Base-by-base conservation (phyloP, 2,888 invertebrate species). In the Eristalis tenax region DNA sequence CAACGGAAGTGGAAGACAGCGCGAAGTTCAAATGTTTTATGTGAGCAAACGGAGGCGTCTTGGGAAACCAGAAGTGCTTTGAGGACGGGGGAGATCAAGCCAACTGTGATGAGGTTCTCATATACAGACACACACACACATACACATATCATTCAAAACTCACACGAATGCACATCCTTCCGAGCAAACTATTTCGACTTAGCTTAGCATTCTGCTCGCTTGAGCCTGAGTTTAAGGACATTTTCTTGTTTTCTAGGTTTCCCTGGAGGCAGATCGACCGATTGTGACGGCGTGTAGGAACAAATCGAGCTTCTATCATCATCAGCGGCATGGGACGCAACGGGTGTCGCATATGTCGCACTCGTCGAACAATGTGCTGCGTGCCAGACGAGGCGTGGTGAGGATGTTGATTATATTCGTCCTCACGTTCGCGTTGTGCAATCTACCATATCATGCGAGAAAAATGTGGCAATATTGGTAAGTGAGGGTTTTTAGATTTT, bases 391-490 rank as follows among this genome's bases (percentile, higher is more conserved):
- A 40, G 96, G 97, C 66, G 98, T 98, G 68, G 97, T 98, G 89
- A 95, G 97, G 88, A 97, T 98, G 95, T 94, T 98, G 89, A 96
- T 98, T 87, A 96, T 97, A 35, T 97, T 98, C 66, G 98, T 98
- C 68, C 94, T 97, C 89, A 96, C 97, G 73, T 98, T 98, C 93
- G 97, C 98, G 18, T 91, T 98, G 50, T 98, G 98, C 93, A 97
- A 98, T 92, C 94, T 98, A 86, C 98, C 98, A 0, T 97, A 97
- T 93, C 98, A 98, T 93, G 96, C 96, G 1, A 94, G 98, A 50
- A 97, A 97, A 92, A 95, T 97, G 94, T 97, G 97, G 96, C 96
- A 97, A 91, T 96, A 97, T 92, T 97, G 96, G 96, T 93, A 86
- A 92, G 92, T 92, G 1, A 11, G 15, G 61, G 4, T 23, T 23